phyloP scores from a whole-genome alignment of 2,113 vertebrate species.

The Thymallus thymallus region DNA sequence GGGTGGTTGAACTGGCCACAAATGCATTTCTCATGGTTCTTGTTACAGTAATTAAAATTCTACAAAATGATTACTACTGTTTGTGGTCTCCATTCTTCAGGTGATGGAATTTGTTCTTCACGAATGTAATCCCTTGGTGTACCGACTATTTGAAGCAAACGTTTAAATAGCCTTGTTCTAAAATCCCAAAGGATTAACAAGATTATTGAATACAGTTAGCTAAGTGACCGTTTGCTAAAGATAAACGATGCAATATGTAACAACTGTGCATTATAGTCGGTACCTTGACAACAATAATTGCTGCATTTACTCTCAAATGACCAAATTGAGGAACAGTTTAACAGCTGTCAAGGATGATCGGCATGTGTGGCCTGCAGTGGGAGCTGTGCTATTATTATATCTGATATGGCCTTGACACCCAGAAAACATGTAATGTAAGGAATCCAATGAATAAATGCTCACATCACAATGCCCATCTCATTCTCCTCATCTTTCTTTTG shows the following conservation, averaged over 20 bases:
- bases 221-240: constrained; percentile 69
- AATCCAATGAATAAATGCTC: not conserved
- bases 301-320: constrained; percentile 59
- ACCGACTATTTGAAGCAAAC: not conserved
- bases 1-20: too few relatives aligned
- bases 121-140: not conserved
- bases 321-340: constrained; percentile 65
- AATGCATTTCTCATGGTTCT: too few relatives aligned
- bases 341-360: constrained; percentile 71
- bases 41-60: too few relatives aligned
- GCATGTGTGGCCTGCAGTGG: constrained; percentile 63
- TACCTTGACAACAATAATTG: constrained; percentile 65
- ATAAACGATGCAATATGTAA: constrained; percentile 62
- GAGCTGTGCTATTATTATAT: constrained; percentile 56
- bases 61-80: not conserved
- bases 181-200: constrained; percentile 69
- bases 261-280: constrained; percentile 54
- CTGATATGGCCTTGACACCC: constrained; percentile 50
- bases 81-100: constrained; percentile 18
- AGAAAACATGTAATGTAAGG: constrained; percentile 21
- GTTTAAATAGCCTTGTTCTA: constrained; percentile 57
- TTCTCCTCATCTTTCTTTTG: too few relatives aligned
- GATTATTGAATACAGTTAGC: constrained; percentile 74
- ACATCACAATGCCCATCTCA: not conserved
- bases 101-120: constrained; percentile 20